phyloP scores from a whole-genome alignment of 2,113 vertebrate genomes.

The Peromyscus leucopus region DNA sequence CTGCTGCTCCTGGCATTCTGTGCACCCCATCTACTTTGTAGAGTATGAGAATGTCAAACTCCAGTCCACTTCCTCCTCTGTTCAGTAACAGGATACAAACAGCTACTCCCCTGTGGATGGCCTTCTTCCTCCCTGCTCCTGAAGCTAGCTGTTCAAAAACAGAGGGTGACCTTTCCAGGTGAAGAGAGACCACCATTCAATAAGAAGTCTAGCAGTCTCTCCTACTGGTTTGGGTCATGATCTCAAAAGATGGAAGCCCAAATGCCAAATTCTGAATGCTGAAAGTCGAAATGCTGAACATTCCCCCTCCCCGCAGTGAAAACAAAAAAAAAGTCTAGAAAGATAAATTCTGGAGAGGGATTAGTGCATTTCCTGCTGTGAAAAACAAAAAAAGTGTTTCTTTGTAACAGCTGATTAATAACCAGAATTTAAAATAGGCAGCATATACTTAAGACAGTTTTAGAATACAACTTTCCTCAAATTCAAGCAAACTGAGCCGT shows the following conservation, averaged over 20 bases:
- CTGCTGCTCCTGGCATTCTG: not conserved
- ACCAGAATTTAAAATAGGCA: conserved; percentile 43
- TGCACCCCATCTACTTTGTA: not conserved
- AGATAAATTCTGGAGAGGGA: not conserved
- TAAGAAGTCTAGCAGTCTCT: not conserved
- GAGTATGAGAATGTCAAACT: not conserved
- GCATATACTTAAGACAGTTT: not conserved
- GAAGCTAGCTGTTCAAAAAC: not conserved
- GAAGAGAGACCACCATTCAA: not conserved
- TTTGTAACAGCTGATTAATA: not conserved
- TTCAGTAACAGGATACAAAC: not conserved
- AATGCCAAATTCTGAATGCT: not conserved
- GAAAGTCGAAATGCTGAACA: not conserved
- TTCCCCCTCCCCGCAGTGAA: not conserved
- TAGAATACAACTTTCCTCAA: not conserved
- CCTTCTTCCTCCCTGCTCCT: not conserved
- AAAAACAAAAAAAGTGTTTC: conserved; percentile 6
- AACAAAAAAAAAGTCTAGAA: not conserved
- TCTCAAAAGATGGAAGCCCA: not conserved
- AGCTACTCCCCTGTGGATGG: not conserved
- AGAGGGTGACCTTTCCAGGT: not conserved
- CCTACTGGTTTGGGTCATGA: not conserved
- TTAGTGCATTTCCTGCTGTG: not conserved
- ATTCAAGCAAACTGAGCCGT: not conserved
- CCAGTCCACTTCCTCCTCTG: accelerated